Percentiles rank a stretch among this genome's conserved stretches.
These are phyloP conservation scores for Gallinago jamesoni DNA, from an alignment of 2,113 vertebrate species.

Conservation along the genomic window DNA sequence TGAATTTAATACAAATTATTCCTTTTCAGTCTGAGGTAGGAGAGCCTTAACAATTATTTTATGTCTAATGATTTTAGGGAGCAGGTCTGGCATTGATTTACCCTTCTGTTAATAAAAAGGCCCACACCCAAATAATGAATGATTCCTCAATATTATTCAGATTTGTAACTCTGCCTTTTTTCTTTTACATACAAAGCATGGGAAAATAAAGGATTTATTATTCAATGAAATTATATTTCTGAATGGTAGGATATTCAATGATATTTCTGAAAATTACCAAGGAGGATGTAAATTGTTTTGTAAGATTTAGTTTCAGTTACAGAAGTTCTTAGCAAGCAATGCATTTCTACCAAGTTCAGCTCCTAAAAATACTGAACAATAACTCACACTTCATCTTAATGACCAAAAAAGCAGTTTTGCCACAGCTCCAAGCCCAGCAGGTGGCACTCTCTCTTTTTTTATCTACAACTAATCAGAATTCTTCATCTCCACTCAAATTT, in stretches of 20 bases:
- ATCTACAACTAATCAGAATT: neutral
- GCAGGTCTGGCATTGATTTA: neutral
- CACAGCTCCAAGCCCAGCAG: neutral
- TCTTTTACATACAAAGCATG: neutral
- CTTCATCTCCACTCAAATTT: neutral
- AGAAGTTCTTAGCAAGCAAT: neutral
- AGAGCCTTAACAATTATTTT: neutral
- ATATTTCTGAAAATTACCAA: neutral
- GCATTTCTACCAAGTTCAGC: neutral
- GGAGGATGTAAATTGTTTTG: neutral
- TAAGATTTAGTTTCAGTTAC: neutral
- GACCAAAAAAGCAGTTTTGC: neutral
- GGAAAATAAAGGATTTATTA: neutral
- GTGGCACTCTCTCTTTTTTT: neutral
- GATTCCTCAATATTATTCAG: neutral
- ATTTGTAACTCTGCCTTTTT: neutral
- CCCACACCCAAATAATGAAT: neutral
- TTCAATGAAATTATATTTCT: neutral
- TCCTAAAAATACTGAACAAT: neutral
- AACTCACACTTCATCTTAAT: neutral
- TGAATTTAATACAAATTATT: neutral
- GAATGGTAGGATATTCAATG: no score
- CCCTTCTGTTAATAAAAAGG: neutral
- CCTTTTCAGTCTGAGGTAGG: neutral
- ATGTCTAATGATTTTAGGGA: neutral